Evolutionary conservation across 2,888 invertebrate genomes (phyloP), one percentile per base, ranked within the genome.

Genomic region (Parnassius mnemosyne): DNA sequence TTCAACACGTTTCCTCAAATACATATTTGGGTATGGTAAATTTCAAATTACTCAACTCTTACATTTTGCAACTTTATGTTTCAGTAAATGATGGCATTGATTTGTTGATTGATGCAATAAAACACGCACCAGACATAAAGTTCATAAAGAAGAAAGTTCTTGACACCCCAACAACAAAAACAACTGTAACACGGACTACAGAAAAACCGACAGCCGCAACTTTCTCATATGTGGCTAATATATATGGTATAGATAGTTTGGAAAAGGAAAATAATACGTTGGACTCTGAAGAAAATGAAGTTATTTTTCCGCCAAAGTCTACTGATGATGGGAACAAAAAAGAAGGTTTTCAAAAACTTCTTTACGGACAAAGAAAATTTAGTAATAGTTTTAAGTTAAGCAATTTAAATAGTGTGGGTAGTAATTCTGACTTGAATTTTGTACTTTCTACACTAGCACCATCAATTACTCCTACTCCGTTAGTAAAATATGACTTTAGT

Each of bases 61-160:
- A 34, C 34, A 34, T 34, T 34, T 34, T 11, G 43, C 43, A 50
- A 2, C 41, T 65, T 56, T 67, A 46, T 66, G 57, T 81, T 83
- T 62, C 76, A 88, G 88, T 70, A 1, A 78, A 80, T 11, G 89
- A 89, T 61, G 89, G 87, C 1, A 85, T 89, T 59, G 88, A 89
- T 68, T 66, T 88, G 66, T 67, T 89, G 46, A 80, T 89, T 67
- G 87, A 88, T 16, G 84, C 86, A 25, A 89, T 89, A 7, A 83
- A 81, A 78, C 82, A 74, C 65, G 83, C 89, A 53, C 89, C 89
- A 16, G 82, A 87, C 60, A 80, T 88, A 1, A 85, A 84, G 72
- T 64, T 73, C 9, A 76, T 79, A 3, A 73, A 72, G 61, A 83
- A 80, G 57, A 79, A 80, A 66, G 73, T 77, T 13, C 47, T 78